Evolutionary conservation across 2,113 vertebrate genomes (phyloP).

Genomic region (Eublepharis macularius): DNA sequence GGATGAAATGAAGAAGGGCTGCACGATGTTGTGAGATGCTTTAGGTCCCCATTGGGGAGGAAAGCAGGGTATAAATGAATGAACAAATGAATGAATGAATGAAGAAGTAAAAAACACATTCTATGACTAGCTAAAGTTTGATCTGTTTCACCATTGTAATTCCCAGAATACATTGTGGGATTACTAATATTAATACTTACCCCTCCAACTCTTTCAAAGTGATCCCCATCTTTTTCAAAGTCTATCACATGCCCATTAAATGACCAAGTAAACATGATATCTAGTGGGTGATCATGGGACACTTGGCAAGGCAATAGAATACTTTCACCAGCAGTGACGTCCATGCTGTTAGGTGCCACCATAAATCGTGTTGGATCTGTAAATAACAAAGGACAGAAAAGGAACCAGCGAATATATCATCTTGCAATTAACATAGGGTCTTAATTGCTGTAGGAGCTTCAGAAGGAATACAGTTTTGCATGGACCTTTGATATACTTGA

Average conservation of each 20-base stretch:
- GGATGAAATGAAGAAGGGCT: too few relatives aligned
- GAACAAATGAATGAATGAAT: not conserved
- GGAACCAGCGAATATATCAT: not conserved
- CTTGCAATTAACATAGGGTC: not conserved
- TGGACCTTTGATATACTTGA: too few relatives aligned
- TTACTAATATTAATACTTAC: conserved; percentile 81
- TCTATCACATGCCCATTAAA: conserved; percentile 95
- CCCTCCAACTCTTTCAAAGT: conserved; percentile 95
- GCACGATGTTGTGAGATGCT: too few relatives aligned
- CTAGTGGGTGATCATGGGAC: conserved; percentile 89
- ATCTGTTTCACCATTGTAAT: not conserved
- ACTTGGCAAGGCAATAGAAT: conserved; percentile 96
- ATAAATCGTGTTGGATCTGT: conserved; percentile 91
- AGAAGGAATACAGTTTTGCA: not conserved
- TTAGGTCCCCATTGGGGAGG: too few relatives aligned
- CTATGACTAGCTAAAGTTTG: not conserved
- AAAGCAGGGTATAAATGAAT: too few relatives aligned
- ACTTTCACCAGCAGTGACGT: conserved; percentile 94
- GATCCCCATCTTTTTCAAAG: conserved; percentile 92
- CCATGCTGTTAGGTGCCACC: conserved; percentile 88
- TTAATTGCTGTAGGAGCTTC: not conserved
- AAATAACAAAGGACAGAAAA: not conserved
- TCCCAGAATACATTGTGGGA: not conserved
- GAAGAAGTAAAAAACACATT: not conserved
- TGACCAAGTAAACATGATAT: conserved; percentile 93